These are phyloP conservation scores for Linurgus olivaceus DNA, from an alignment of 2,797 vertebrate genomes.

Conservation along the genomic window DNA sequence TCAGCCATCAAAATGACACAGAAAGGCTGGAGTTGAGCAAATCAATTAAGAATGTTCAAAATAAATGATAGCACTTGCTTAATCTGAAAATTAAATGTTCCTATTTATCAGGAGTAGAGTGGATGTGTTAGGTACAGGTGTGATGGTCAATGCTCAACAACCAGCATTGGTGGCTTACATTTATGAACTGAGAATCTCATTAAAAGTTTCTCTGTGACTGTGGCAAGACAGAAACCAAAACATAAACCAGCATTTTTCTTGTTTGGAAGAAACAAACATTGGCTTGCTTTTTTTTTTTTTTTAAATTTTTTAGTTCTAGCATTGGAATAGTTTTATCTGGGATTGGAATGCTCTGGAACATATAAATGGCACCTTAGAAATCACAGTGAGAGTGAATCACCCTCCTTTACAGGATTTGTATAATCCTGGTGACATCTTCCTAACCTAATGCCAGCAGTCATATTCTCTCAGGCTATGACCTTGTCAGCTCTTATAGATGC, in stretches of 20 bases:
- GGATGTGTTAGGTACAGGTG: background rate
- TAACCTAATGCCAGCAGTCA: conserved; percentile 50
- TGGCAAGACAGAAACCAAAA: background rate
- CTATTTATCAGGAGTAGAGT: background rate
- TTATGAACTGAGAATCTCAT: background rate
- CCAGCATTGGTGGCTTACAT: background rate
- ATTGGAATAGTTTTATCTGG: background rate
- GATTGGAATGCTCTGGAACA: background rate
- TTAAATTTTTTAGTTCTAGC: background rate
- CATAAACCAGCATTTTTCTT: background rate
- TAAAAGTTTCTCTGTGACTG: background rate
- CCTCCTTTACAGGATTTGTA: conserved; percentile 8
- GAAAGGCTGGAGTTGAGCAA: background rate
- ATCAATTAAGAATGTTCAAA: background rate
- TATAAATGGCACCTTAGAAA: conserved; percentile 11
- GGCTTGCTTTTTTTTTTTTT: background rate
- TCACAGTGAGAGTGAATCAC: conserved; percentile 6
- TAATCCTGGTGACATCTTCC: conserved; percentile 57
- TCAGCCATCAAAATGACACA: background rate
- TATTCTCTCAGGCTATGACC: conserved; percentile 19
- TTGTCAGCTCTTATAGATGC: conserved; percentile 32
- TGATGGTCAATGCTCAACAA: background rate
- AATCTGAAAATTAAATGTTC: background rate
- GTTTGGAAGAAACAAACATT: background rate
- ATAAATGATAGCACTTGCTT: background rate